Base-by-base conservation (phyloP, 2,113 vertebrate genomes). In the Camelus dromedarius region DNA sequence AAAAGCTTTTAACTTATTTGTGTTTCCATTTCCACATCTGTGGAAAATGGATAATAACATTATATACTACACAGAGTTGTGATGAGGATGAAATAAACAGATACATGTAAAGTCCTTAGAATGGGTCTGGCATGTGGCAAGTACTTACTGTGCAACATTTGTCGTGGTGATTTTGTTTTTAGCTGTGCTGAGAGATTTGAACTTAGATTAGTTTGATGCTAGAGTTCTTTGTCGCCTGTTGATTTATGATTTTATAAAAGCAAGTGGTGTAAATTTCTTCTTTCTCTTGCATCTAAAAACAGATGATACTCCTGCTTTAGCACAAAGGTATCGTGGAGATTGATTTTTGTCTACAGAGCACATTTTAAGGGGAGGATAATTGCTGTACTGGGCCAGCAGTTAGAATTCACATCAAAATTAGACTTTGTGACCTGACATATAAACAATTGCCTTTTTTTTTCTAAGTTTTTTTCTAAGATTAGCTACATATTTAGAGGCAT, bases 361-460 rank as follows among this genome's bases (percentile, higher is more conserved):
- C 50, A 72, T 96, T 95, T 92, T 75, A 66, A 80, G 70, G 8
- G 69, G 64, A 93, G n/a, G 26, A 24, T 15, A 60, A 48, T 83
- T 91, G 42, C 72, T 84, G 18, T 42, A 22, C 22, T 26, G 30
- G 66, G 48, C 66, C 64, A 56, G 67, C 48, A 18, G 62, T 93
- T 35, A 79, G 56, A 85, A 79, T 95, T 96, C 81, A 67, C 5
- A n/a, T 91, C 56, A 50, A 13, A 91, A 70, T 80, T 64, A 70
- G 82, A 42, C 58, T 58, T 64, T 24, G n/a, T 73, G 67, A 30
- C 19, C 73, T 30, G 66, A 67, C 62, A 24, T 32, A 46, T 46
- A 66, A 77, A 76, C 66, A 69, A 28, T 13, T 80, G n/a, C 60
- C 46, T 75, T 89, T 94, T 58, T 96, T 96, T 42, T 42, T 4